Percentiles rank a stretch among this genome's conserved stretches.
Evolutionary conservation across 2,888 invertebrate species (phyloP).

Genomic region (Zonitis immaculata): DNA sequence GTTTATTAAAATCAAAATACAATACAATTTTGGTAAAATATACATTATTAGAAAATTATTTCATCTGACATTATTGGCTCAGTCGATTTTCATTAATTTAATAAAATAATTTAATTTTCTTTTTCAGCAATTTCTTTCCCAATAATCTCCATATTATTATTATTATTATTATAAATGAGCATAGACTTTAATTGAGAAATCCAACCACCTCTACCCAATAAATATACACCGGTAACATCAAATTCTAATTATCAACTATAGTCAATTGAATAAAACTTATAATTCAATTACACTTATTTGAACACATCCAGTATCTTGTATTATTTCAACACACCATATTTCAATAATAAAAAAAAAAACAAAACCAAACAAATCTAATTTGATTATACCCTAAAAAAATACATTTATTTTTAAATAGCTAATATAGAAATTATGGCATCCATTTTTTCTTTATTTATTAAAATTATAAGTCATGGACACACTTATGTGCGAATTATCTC

Average conservation of each 20-base stretch:
- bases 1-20: neutral
- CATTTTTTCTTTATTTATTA: neutral
- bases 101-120: neutral
- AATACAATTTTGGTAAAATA: neutral
- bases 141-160: too few species aligned
- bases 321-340: conserved; percentile 10
- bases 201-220: conserved; percentile 8
- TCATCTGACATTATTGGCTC: neutral
- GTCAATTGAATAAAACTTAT: conserved; percentile 13
- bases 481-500: neutral
- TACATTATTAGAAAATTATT: neutral
- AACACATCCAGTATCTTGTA: conserved; percentile 21
- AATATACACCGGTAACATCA: conserved; percentile 16
- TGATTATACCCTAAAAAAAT: too few species aligned
- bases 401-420: conserved; percentile 1
- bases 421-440: conserved; percentile 8
- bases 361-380: too few species aligned
- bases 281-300: conserved; percentile 15
- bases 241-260: neutral
- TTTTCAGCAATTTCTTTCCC: neutral
- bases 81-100: neutral
- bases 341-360: too few species aligned
- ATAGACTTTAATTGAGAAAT: too few species aligned
- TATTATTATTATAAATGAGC: too few species aligned
- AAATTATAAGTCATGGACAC: conserved; percentile 9